Evolutionary conservation across 2,888 invertebrate species (phyloP).

Genomic region (Cordilura impudica): DNA sequence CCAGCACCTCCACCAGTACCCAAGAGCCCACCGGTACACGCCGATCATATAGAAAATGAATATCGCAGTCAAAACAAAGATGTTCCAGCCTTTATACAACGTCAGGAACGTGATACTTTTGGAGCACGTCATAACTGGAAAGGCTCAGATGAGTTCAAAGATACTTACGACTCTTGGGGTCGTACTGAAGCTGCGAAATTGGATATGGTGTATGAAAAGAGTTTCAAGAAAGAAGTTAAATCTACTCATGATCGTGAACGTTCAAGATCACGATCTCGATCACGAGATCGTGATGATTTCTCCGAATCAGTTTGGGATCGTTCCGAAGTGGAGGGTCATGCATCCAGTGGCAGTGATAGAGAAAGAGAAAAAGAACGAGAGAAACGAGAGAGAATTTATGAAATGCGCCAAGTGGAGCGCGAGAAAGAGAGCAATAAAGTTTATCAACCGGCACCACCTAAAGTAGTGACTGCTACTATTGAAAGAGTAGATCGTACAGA

Average conservation of each 20-base stretch:
- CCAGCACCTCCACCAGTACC: slow-evolving; percentile 83
- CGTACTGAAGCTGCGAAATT: slow-evolving; percentile 77
- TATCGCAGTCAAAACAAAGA: slow-evolving; percentile 76
- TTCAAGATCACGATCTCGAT: slow-evolving; percentile 76
- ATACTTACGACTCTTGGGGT: slow-evolving; percentile 77
- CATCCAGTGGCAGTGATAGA: slow-evolving; percentile 76
- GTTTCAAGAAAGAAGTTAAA: slow-evolving; percentile 74
- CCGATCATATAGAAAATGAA: slow-evolving; percentile 66
- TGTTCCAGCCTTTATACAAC: slow-evolving; percentile 82
- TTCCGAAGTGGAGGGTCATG: slow-evolving; percentile 77
- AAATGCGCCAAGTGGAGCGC: slow-evolving; percentile 77
- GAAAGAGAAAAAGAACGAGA: slow-evolving; percentile 78
- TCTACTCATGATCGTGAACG: slow-evolving; percentile 76
- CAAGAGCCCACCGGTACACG: slow-evolving; percentile 80
- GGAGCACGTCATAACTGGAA: slow-evolving; percentile 84
- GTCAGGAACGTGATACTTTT: slow-evolving; percentile 85
- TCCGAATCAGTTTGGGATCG: slow-evolving; percentile 78
- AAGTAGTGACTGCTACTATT: slow-evolving; percentile 69
- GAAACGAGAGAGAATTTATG: slow-evolving; percentile 77
- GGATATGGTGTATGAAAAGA: slow-evolving; percentile 76
- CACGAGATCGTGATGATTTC: slow-evolving; percentile 77
- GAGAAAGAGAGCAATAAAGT: slow-evolving; percentile 78
- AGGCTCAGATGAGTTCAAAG: slow-evolving; percentile 72
- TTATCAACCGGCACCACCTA: slow-evolving; percentile 77
- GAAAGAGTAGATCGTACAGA: slow-evolving; percentile 63